Evolutionary conservation across 2,113 vertebrate species (phyloP), one percentile per base, ranked within the genome.

Genomic region (Anhinga anhinga): DNA sequence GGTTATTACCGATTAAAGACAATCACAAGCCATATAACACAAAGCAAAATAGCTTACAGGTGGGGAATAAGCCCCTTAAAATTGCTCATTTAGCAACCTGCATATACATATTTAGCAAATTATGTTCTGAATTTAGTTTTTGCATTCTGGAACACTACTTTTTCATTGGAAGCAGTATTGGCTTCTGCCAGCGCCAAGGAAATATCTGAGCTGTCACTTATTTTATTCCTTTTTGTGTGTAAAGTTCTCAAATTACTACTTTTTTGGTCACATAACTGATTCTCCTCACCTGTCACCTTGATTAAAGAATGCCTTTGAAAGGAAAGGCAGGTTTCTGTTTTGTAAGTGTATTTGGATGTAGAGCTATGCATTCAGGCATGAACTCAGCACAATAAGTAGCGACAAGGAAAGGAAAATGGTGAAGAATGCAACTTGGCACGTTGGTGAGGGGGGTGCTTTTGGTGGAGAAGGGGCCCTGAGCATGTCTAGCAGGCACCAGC

Each of bases 251-350:
- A 26, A 66, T 92, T 10, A 18, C 18, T 81, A 5, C 18, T 74
- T 84, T 66, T 82, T 79, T 84, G 8, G 80, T 89, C 72, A 88
- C 52, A 8, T 83, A 95, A 79, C 72, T 67, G 52, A 53, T 92
- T 92, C 19, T 90, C 40, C 66, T 59, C 26, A 80, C 71, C 77
- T 89, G 92, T 92, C 94, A 76, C 56, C 77, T 92, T 79, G 72
- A 91, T 92, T 89, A 95, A 90, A 81, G 50, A 89, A 78, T 65
- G 66, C 30, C 44, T 92, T 76, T 76, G 65, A 63, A 91, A 89
- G 47, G 23, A 63, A 90, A 78, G 90, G 58, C 61, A 76, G 44
- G 29, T 88, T 91, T 90, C n/a, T 95, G 36, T 79, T 94, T 87
- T 2, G 0, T 82, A 91, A 89, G 44, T 36, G 7, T 91, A 15